Evolutionary conservation across 2,797 vertebrate genomes (phyloP).

Genomic region (Lagorchestes hirsutus): DNA sequence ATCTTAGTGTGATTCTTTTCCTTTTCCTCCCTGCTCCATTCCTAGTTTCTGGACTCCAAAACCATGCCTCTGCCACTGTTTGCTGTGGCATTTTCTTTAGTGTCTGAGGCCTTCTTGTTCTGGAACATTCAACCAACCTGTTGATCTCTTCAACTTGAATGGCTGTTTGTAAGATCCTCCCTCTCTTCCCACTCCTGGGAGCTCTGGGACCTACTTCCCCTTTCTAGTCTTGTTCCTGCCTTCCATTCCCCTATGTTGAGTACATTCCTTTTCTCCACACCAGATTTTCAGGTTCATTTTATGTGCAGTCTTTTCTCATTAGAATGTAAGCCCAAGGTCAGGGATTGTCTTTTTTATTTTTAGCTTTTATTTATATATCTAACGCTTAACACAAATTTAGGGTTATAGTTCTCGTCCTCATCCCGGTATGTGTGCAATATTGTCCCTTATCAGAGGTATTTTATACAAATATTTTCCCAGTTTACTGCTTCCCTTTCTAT

Average conservation of each 20-base stretch:
- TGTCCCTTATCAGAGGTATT: neutral
- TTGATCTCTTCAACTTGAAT: neutral
- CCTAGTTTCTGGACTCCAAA: neutral
- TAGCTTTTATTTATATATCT: neutral
- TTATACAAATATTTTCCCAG: neutral
- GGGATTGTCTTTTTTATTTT: neutral
- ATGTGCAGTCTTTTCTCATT: neutral
- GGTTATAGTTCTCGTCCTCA: neutral
- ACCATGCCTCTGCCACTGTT: neutral
- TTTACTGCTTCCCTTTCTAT: neutral
- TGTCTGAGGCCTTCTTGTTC: neutral
- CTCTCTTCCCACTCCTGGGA: neutral
- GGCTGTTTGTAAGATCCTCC: neutral
- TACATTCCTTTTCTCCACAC: neutral
- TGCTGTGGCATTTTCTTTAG: neutral
- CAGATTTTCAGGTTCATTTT: neutral
- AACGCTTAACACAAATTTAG: neutral
- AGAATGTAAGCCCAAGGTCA: neutral
- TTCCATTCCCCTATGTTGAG: neutral
- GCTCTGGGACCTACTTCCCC: neutral
- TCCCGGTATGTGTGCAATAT: neutral
- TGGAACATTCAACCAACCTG: neutral
- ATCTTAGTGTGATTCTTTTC: neutral
- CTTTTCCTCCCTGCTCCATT: neutral
- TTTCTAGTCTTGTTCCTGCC: neutral